A percentile compares a stretch with the other conserved stretches of the same genome.
Evolutionary conservation across 2,113 vertebrate species (phyloP).

Genomic region (Peromyscus leucopus): DNA sequence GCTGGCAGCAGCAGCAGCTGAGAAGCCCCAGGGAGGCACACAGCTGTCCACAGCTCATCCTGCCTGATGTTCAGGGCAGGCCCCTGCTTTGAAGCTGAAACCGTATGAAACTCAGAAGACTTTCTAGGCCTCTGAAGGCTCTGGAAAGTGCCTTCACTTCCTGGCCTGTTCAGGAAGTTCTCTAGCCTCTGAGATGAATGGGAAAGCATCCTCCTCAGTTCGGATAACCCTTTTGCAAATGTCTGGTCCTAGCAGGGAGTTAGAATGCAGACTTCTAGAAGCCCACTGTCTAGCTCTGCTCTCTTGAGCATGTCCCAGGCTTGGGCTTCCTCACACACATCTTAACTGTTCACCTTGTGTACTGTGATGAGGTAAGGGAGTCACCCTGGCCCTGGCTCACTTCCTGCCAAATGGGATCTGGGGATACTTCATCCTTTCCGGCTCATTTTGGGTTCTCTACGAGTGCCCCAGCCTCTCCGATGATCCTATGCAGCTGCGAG

Average conservation of each 20-base stretch:
- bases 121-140: not conserved
- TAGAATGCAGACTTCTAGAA: not conserved
- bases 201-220: not conserved
- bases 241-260: not conserved
- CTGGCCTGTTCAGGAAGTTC: not conserved
- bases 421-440: not conserved
- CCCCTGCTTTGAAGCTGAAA: not conserved
- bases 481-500: too few species aligned
- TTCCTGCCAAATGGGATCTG: not conserved
- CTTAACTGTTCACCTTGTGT: not conserved
- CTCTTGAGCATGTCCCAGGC: not conserved
- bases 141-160: not conserved
- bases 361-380: not conserved
- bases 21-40: not conserved
- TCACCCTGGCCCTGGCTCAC: not conserved
- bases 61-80: not conserved
- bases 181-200: not conserved
- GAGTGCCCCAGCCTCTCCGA: not conserved
- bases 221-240: not conserved
- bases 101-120: not conserved
- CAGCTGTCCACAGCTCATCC: not conserved
- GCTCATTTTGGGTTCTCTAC: not conserved
- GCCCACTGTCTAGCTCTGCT: not conserved
- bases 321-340: not conserved
- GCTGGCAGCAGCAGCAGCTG: not conserved